Base-by-base conservation (phyloP, 2,113 vertebrate genomes). In the Macquaria ambigua region DNA sequence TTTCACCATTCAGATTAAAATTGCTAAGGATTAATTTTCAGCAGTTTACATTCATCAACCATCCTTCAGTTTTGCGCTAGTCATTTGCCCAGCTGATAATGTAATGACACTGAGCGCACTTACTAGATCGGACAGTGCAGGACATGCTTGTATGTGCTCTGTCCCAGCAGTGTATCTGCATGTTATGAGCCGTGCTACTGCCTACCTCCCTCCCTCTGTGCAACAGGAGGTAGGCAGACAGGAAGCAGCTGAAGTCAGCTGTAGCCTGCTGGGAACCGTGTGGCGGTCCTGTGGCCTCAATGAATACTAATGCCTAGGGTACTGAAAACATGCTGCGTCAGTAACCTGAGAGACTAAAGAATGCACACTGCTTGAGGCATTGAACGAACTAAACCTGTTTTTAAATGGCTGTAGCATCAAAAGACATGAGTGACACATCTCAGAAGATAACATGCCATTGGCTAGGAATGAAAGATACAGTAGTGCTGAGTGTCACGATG, bases 171-270 rank as follows among this genome's bases (percentile, higher is more conserved):
- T 78, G 67, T 31, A 55, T 68, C 71, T 71, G 81, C 48, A 69
- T 84, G 75, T 82, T 87, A 37, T 77, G 75, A 89, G 85, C 74
- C 8, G 61, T 74, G 77, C 77, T 73, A 11, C 34, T 77, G 63
- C 69, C 74, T 58, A 9, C 77, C 73, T 85, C 77, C 70, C 85
- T 85, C 90, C 93, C 88, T 87, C 86, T 84, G 90, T 93, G 91
- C 89, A 90, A 93, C 92, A 94, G 93, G 93, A 93, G 93, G 90
- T 77, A 70, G 84, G 68, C 86, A 82, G 91, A 91, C 89, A 92
- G 91, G 92, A 93, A 93, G 87, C 93, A 92, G 89, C 87, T 90
- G 81, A 94, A 84, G 78, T 86, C 74, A 9, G 56, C 83, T 61
- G 83, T 83, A 78, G 83, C 92, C 82, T 86, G 89, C 93, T 94